Conservation (phyloP, 2,797 vertebrate species). For the Xenopus petersii region DNA sequence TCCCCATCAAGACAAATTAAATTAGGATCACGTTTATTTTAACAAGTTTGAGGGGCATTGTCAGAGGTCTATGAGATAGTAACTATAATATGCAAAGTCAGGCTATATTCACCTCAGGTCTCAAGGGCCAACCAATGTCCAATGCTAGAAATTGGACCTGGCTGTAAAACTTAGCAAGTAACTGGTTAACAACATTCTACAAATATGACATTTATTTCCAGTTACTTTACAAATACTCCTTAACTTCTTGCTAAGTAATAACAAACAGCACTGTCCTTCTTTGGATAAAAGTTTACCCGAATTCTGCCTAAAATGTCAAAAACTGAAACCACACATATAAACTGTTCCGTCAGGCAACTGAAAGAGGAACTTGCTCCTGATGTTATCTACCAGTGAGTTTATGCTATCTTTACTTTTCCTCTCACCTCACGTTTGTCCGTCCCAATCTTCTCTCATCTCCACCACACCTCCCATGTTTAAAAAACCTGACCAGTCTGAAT, state of each 20-base stretch:
- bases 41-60: too few relatives aligned
- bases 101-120: too few relatives aligned
- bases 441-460: slow-evolving; percentile 31
- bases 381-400: slow-evolving; percentile 52
- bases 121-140: too few relatives aligned
- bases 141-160: too few relatives aligned
- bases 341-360: slow-evolving; percentile 52
- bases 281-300: slow-evolving; percentile 4
- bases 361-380: slow-evolving; percentile 59
- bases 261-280: slow-evolving; percentile 36
- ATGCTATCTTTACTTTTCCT: slow-evolving; percentile 39
- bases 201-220: slow-evolving; percentile 9
- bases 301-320: slow-evolving; percentile 39
- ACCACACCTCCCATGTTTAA: slow-evolving; percentile 4
- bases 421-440: slow-evolving; percentile 19
- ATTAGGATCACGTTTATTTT: too few relatives aligned
- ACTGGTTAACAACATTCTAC: not conserved
- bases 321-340: slow-evolving; percentile 50
- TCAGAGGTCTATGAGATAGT: too few relatives aligned
- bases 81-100: too few relatives aligned
- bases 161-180: not conserved
- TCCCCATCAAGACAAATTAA: too few relatives aligned
- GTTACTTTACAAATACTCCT: slow-evolving; percentile 10
- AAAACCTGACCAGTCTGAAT: slow-evolving; percentile 22
- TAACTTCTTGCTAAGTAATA: slow-evolving; percentile 11